Evolutionary conservation across 2,113 vertebrate species (phyloP).

Genomic region (Oceanites oceanicus): DNA sequence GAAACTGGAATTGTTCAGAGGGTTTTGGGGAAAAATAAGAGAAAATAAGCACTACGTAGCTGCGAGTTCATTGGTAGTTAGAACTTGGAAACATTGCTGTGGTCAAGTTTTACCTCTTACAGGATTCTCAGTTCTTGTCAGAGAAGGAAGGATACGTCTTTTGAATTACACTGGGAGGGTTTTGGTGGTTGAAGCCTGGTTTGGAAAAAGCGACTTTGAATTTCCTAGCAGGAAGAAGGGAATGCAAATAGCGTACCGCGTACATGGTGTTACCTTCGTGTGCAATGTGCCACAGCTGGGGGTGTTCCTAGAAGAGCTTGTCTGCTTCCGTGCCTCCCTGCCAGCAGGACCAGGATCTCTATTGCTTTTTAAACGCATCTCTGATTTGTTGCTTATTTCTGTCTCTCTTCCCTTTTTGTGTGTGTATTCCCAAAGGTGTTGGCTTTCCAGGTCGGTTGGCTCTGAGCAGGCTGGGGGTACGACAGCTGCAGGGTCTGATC

Average conservation of each 20-base stretch:
- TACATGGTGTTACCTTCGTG: background rate
- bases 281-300: background rate
- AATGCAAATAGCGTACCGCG: background rate
- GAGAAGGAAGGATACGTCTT: background rate
- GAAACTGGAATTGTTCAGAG: background rate
- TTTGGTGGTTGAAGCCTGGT: background rate
- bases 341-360: background rate
- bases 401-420: background rate
- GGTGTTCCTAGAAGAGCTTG: background rate
- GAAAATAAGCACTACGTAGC: background rate
- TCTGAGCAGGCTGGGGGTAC: background rate
- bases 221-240: background rate
- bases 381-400: background rate
- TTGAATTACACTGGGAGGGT: background rate
- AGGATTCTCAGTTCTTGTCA: background rate
- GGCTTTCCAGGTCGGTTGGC: background rate
- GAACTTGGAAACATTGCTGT: background rate
- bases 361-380: background rate
- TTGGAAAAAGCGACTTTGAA: background rate
- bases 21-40: background rate
- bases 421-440: background rate
- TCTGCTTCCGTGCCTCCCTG: background rate
- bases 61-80: background rate
- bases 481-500: constrained; percentile 16
- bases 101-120: background rate